phyloP scores from a whole-genome alignment of 1,140 invertebrate species.

The Hestina assimilis region DNA sequence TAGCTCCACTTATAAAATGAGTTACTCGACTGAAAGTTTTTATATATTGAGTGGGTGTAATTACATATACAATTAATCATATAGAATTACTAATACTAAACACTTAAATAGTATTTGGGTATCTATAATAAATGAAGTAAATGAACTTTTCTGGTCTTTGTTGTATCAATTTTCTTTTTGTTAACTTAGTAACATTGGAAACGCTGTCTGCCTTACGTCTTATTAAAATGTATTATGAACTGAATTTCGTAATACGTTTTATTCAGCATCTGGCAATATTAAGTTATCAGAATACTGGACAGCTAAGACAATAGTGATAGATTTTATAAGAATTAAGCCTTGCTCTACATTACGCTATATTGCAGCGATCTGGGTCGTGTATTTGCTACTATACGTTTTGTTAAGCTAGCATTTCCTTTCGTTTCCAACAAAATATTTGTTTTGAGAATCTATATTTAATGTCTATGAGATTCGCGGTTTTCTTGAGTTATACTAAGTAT shows the following conservation, averaged over 20 bases:
- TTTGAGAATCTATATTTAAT: no score
- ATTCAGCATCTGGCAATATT: not conserved
- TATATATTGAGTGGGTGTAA: constrained; percentile 12
- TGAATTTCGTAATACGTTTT: no score
- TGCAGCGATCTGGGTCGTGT: constrained; percentile 37
- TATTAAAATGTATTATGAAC: no score
- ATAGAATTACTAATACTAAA: not conserved
- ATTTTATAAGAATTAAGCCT: constrained; percentile 37
- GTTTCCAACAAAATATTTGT: not conserved
- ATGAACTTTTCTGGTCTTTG: no score
- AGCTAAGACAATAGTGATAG: constrained; percentile 33
- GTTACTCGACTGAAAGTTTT: constrained; percentile 23
- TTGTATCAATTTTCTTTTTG: no score
- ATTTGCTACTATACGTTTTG: constrained; percentile 19
- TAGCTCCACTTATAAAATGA: constrained; percentile 43
- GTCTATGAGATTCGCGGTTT: no score
- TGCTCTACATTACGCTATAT: constrained; percentile 44
- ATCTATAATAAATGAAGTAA: no score
- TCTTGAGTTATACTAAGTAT: no score
- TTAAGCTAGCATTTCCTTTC: constrained; percentile 27
- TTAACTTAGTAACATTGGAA: no score
- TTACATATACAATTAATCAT: not conserved
- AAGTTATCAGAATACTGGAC: constrained; percentile 5
- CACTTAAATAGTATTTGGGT: no score
- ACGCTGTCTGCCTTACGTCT: no score